These are phyloP conservation scores for Rhabdomys pumilio DNA, from an alignment of 2,797 vertebrate species.

Conservation along the genomic window DNA sequence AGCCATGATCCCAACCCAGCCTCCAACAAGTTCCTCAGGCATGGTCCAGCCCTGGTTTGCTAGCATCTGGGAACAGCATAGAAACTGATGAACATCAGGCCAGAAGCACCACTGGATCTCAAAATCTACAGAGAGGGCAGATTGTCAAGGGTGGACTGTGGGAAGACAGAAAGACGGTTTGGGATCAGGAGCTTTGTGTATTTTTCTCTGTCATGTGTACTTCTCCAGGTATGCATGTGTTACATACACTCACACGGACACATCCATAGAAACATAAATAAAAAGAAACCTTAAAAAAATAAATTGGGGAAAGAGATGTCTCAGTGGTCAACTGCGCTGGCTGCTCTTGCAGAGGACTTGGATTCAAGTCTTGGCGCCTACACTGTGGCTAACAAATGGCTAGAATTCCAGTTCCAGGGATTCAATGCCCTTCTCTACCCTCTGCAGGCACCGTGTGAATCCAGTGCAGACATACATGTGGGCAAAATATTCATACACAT, in stretches of 20 bases:
- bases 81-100: background rate
- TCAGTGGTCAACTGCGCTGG: background rate
- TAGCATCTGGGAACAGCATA: conserved; percentile 5
- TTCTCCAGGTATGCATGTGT: background rate
- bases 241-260: background rate
- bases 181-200: background rate
- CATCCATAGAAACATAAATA: background rate
- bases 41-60: conserved; percentile 34
- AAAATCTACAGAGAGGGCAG: background rate
- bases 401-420: background rate
- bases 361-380: background rate
- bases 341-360: background rate
- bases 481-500: background rate
- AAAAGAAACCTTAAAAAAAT: background rate
- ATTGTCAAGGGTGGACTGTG: conserved; percentile 35
- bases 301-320: background rate
- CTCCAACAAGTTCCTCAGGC: conserved; percentile 74
- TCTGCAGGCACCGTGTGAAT: background rate
- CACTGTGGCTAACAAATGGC: background rate
- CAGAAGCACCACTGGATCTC: background rate
- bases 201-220: background rate
- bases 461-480: background rate
- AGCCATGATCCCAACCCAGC: conserved; percentile 77
- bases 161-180: background rate
- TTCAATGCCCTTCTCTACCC: too few species aligned